Conservation (phyloP, 2,888 invertebrate species). For the Lycocerus yunnanus region DNA sequence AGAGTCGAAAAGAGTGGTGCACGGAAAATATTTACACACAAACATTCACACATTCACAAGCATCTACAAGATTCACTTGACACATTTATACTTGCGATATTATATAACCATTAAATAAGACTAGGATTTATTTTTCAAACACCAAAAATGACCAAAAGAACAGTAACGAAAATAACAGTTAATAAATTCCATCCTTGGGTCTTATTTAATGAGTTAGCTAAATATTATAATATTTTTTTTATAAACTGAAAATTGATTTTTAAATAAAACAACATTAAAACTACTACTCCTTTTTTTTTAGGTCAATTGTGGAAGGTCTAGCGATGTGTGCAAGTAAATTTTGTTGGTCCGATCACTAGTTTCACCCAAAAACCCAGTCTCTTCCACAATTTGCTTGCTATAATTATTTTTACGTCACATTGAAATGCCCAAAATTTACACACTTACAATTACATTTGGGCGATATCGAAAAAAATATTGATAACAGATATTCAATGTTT, state of each 20-base stretch:
- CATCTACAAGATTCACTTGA: slow-evolving; percentile 4
- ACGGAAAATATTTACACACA: slow-evolving; percentile 1
- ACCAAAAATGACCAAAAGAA: not conserved
- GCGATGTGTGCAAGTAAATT: not conserved
- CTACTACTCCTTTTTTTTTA: slow-evolving; percentile 15
- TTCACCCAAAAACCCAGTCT: not conserved
- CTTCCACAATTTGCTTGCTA: not conserved
- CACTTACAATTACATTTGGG: not conserved
- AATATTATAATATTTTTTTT: slow-evolving; percentile 3
- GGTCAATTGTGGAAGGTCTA: slow-evolving; percentile 17
- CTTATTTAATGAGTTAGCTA: slow-evolving; percentile 16
- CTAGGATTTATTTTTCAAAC: slow-evolving; percentile 2
- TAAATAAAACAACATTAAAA: slow-evolving; percentile 20
- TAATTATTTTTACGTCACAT: not conserved
- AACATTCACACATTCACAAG: slow-evolving; percentile 7
- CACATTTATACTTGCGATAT: slow-evolving; percentile 8
- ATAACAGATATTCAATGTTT: too few relatives aligned
- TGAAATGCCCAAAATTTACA: not conserved
- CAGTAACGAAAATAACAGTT: not conserved
- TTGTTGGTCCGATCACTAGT: not conserved
- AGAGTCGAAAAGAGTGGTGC: slow-evolving; percentile 1
- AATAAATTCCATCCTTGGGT: slow-evolving; percentile 12
- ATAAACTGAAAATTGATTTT: slow-evolving; percentile 16
- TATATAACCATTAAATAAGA: slow-evolving; percentile 24
- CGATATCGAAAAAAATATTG: too few relatives aligned